These are phyloP conservation scores for Drosophila ezoana DNA, from an alignment of 2,888 invertebrate species.

Conservation along the genomic window DNA sequence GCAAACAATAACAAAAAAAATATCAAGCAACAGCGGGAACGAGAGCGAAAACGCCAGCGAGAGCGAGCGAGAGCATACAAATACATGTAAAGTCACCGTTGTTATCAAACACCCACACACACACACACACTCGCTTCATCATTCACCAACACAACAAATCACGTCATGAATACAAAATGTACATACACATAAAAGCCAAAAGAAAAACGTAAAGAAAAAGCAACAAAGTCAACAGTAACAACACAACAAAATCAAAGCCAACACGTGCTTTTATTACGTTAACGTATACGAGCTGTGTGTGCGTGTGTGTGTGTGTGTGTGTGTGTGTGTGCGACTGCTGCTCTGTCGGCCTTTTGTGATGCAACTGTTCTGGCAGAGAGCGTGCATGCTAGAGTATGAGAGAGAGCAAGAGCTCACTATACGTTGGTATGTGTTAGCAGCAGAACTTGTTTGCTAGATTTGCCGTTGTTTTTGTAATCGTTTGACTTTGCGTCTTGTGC, in stretches of 20 bases:
- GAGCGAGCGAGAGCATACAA: conserved; percentile 11
- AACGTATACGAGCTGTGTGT: conserved; percentile 37
- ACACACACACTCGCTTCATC: conserved; percentile 10
- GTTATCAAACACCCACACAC: conserved; percentile 50
- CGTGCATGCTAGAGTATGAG: conserved; percentile 12
- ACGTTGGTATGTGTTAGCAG: conserved; percentile 22
- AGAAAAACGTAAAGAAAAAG: conserved; percentile 26
- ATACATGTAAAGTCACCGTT: conserved; percentile 32
- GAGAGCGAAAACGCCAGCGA: conserved; percentile 6
- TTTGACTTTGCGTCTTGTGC: conserved; percentile 38
- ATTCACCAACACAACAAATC: conserved; percentile 38
- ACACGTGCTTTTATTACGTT: conserved; percentile 84
- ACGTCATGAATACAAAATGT: conserved; percentile 66
- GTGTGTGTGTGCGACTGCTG: conserved; percentile 25
- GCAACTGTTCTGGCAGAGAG: conserved; percentile 56
- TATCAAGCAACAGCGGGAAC: conserved; percentile 10
- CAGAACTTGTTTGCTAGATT: conserved; percentile 55
- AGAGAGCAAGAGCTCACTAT: conserved; percentile 15
- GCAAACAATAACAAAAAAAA: conserved; percentile 49
- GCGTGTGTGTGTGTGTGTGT: conserved; percentile 24
- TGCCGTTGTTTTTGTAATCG: conserved; percentile 35
- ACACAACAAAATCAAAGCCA: conserved; percentile 71
- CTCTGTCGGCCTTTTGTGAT: conserved; percentile 49
- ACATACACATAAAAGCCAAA: conserved; percentile 14
- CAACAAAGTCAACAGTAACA: conserved; percentile 45